Evolutionary conservation across 2,113 vertebrate genomes (phyloP).

Genomic region (cattle (Bos taurus)): ARS-UCD2.0 NC_037334.1:107229501-107230000

Average conservation of each 20-base stretch:
- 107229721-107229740: not conserved
- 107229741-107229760: slow-evolving; percentile 7
- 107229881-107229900: slow-evolving; percentile 15
- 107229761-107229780: not conserved
- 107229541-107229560: slow-evolving; percentile 42
- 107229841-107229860: not conserved
- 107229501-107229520: slow-evolving; percentile 49
- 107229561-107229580: slow-evolving; percentile 3
- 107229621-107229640: slow-evolving; percentile 16
- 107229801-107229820: not conserved
- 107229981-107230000: not conserved
- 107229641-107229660: slow-evolving; percentile 15
- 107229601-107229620: slow-evolving; percentile 29
- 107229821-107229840: slow-evolving; percentile 3
- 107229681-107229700: slow-evolving; percentile 17
- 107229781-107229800: not conserved
- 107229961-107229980: not conserved
- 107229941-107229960: slow-evolving; percentile 21
- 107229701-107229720: not conserved
- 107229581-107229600: slow-evolving; percentile 31
- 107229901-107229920: slow-evolving; percentile 36
- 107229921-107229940: slow-evolving; percentile 25
- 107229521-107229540: slow-evolving; percentile 50
- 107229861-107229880: not conserved
- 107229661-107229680: slow-evolving; percentile 8